Conservation (phyloP, 2,797 vertebrate genomes). For the Sebastes melanostomus region DNA sequence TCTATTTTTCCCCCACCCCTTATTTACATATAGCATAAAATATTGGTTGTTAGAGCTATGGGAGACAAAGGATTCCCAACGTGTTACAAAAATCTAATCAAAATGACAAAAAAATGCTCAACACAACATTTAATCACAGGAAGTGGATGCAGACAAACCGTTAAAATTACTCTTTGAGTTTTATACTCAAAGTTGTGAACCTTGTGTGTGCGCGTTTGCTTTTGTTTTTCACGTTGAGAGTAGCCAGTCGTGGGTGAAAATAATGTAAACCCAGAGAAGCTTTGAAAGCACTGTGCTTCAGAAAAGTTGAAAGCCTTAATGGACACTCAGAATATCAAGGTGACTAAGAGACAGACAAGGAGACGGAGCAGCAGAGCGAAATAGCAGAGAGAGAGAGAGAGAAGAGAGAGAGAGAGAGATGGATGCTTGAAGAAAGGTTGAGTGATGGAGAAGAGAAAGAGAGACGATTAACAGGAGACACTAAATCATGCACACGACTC, state of each 20-base stretch:
- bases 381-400: not conserved
- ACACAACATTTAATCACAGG: slow-evolving; percentile 1
- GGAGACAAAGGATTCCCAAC: not conserved
- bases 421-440: not conserved
- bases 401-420: not conserved
- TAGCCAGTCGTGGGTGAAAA: slow-evolving; percentile 45
- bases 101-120: not conserved
- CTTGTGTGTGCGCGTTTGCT: not conserved
- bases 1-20: too few relatives aligned
- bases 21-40: not conserved
- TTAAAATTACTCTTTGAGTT: not conserved
- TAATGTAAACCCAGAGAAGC: slow-evolving; percentile 44
- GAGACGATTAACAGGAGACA: slow-evolving; percentile 19
- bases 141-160: not conserved
- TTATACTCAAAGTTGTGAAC: not conserved
- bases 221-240: slow-evolving; percentile 9
- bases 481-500: slow-evolving; percentile 44
- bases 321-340: slow-evolving; percentile 66
- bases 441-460: not conserved
- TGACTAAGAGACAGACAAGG: slow-evolving; percentile 59
- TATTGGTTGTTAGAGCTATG: not conserved
- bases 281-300: slow-evolving; percentile 51
- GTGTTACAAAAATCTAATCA: not conserved
- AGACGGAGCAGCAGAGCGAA: slow-evolving; percentile 40
- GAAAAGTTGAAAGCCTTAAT: slow-evolving; percentile 69